phyloP scores from a whole-genome alignment of 2,888 invertebrate genomes.

The Artemia sinica region DNA sequence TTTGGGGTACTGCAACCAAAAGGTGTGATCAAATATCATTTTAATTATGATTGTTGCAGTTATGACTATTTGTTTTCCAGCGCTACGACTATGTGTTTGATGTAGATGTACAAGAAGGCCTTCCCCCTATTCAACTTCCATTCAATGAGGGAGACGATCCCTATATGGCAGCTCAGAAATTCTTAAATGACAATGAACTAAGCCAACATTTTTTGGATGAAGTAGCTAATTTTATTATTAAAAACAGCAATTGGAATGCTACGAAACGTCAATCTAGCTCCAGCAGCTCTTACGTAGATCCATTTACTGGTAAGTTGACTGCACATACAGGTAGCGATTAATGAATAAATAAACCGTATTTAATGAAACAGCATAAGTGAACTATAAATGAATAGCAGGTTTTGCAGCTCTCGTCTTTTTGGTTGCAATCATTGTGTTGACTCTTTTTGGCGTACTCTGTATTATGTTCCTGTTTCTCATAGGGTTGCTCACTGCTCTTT shows the following conservation, averaged over 20 bases:
- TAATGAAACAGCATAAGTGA: too few relatives aligned
- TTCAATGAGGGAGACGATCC: conserved; percentile 81
- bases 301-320: conserved; percentile 39
- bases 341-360: too few relatives aligned
- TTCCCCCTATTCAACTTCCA: conserved; percentile 70
- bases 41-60: too few relatives aligned
- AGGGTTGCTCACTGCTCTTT: too few relatives aligned
- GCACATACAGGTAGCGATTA: too few relatives aligned
- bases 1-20: too few relatives aligned
- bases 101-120: conserved; percentile 83
- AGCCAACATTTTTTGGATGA: conserved; percentile 68
- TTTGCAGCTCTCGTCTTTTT: too few relatives aligned
- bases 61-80: conserved; percentile 29
- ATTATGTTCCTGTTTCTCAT: too few relatives aligned
- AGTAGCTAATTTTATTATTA: conserved; percentile 79
- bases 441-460: too few relatives aligned
- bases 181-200: conserved; percentile 64
- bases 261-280: conserved; percentile 17
- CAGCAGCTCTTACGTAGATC: conserved; percentile 34
- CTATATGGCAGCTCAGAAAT: conserved; percentile 73
- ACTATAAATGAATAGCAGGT: too few relatives aligned
- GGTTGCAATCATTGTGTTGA: too few relatives aligned
- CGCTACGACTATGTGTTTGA: conserved; percentile 89
- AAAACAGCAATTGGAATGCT: conserved; percentile 38
- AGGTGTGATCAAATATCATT: too few relatives aligned